phyloP scores from a whole-genome alignment of 2,888 invertebrate species.

The Caenorhabditis drosophilae region DNA sequence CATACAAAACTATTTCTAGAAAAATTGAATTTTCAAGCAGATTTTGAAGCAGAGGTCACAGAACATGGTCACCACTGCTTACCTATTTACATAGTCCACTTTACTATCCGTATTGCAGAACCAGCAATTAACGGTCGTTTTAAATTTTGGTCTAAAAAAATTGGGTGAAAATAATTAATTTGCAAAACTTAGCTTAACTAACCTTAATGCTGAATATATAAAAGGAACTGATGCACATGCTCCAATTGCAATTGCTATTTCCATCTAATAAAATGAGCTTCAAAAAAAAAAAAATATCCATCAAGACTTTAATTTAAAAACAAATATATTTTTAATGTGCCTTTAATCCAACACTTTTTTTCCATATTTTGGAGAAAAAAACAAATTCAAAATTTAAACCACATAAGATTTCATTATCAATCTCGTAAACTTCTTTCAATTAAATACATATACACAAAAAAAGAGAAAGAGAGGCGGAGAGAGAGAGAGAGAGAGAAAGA shows the following conservation, averaged over 20 bases:
- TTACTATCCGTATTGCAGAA: slow-evolving; percentile 45
- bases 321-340: too few species aligned
- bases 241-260: slow-evolving; percentile 23
- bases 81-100: slow-evolving; percentile 20
- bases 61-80: not conserved
- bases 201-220: slow-evolving; percentile 15
- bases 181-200: not conserved
- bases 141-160: slow-evolving; percentile 20
- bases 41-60: too few species aligned
- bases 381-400: not conserved
- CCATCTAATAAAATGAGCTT: slow-evolving; percentile 23
- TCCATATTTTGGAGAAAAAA: too few species aligned
- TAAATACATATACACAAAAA: slow-evolving; percentile 4
- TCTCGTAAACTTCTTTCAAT: too few species aligned
- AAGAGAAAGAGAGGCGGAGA: too few species aligned
- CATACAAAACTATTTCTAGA: slow-evolving; percentile 48
- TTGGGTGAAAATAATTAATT: not conserved
- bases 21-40: not conserved
- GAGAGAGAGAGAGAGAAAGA: too few species aligned
- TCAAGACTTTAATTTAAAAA: not conserved
- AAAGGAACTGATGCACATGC: slow-evolving; percentile 14
- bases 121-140: slow-evolving; percentile 53
- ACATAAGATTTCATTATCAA: too few species aligned
- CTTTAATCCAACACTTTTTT: too few species aligned
- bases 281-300: not conserved